phyloP scores from a whole-genome alignment of 2,888 invertebrate species.

The Dasypolia templi region DNA sequence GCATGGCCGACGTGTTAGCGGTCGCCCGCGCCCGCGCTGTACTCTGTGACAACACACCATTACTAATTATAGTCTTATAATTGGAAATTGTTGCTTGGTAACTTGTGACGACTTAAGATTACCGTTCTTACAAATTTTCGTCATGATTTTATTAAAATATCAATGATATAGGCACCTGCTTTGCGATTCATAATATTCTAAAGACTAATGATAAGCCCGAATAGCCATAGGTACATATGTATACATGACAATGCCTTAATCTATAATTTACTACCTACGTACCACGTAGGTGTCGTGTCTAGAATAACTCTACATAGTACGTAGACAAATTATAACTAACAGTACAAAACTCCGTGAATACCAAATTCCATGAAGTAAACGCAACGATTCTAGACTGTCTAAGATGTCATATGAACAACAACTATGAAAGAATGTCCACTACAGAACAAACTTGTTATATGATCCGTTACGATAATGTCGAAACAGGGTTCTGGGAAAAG shows the following conservation, averaged over 20 bases:
- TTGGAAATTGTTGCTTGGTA: constrained; percentile 50
- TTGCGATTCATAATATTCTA: not conserved
- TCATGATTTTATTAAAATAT: constrained; percentile 15
- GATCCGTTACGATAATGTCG: constrained; percentile 67
- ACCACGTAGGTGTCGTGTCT: not conserved
- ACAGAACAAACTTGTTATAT: constrained; percentile 62
- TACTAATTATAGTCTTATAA: constrained; percentile 63
- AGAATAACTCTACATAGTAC: no score
- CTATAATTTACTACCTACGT: constrained; percentile 1
- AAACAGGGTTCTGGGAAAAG: constrained; percentile 69
- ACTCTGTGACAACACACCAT: constrained; percentile 67
- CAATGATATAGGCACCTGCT: not conserved
- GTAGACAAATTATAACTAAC: constrained; percentile 21
- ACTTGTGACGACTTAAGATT: constrained; percentile 30
- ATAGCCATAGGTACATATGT: constrained; percentile 1
- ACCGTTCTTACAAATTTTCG: constrained; percentile 12
- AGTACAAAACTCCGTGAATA: constrained; percentile 19
- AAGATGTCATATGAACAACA: constrained; percentile 63
- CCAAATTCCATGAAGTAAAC: constrained; percentile 53
- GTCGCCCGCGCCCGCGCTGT: constrained; percentile 37
- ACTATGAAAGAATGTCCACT: constrained; percentile 54
- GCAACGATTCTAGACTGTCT: constrained; percentile 49
- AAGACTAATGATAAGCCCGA: not conserved
- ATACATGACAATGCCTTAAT: not conserved
- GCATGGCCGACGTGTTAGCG: constrained; percentile 70